Evolutionary conservation across 2,797 vertebrate species (phyloP), one percentile per base, ranked within the genome.

Genomic region (Poeciliopsis gracilis): DNA sequence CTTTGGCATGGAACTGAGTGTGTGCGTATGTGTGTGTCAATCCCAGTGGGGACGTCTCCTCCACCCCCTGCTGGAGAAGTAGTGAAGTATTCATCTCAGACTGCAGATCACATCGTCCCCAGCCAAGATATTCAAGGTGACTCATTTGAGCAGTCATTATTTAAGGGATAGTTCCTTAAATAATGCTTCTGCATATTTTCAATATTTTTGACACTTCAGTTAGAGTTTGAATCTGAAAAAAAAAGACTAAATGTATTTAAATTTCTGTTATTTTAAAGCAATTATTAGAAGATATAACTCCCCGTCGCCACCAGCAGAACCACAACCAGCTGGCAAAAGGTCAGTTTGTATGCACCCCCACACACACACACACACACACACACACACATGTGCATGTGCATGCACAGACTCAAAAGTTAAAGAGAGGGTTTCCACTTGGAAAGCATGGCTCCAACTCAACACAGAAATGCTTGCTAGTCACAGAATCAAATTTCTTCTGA

Each of bases 261-360:
- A 5, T 79, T 74, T 13, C 4, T 84, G 16, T 75, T 51, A 0
- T 84, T 79, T 86, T 53, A 28, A 77, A 95, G 96, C 97, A 79
- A 99, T 99, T 25, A 97, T 99, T 88, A 95, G 91, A 77, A 97
- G 98, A 77, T 98, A 97, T 84, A 97, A 99, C 89, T 96, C 96
- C 0, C 96, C 96, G 25, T 3, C 90, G 57, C 3, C 93, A 41
- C 82, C 90, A 73, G 72, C 81, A 2, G 91, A 87, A 4, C 30
- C 47, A 0, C 86, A 93, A 79, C 89, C 85, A 9, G 67, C 85
- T 43, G 93, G 88, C 5, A 94, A 93, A 78, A 94, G 93, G 96
- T 96, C 77, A 82, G 87, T 28, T 55, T 15, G 9, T 45, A 59
- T 18, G 46, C 36, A 78, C n/a, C 77, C 47, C 46, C 33, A 78